Evolutionary conservation across 2,888 invertebrate species (phyloP).

Genomic region (Liopterus haemorrhoidalis): DNA sequence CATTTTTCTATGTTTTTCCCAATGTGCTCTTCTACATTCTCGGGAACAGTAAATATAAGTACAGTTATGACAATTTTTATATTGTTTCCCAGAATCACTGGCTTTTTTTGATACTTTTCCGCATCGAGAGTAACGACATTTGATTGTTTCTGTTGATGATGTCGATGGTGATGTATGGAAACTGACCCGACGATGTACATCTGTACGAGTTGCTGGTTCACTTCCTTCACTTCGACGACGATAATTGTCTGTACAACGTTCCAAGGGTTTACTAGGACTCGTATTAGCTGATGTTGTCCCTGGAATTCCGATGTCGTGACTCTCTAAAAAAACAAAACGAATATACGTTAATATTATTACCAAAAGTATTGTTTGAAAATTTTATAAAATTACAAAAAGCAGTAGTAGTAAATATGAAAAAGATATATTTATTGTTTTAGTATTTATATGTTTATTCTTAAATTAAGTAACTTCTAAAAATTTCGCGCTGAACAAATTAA

Average conservation of each 20-base stretch:
- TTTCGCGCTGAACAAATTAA: no score
- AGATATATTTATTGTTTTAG: no score
- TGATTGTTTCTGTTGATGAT: conserved; percentile 40
- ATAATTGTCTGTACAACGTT: conserved; percentile 41
- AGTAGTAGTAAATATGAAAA: no score
- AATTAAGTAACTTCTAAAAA: neutral
- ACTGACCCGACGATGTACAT: conserved; percentile 52
- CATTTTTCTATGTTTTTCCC: conserved; percentile 87
- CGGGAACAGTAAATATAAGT: conserved; percentile 90
- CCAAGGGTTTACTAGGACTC: conserved; percentile 40
- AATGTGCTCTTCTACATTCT: conserved; percentile 83
- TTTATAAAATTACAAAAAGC: no score
- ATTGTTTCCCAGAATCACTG: conserved; percentile 72
- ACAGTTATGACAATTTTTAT: conserved; percentile 93
- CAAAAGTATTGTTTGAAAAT: no score
- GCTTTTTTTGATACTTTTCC: conserved; percentile 60
- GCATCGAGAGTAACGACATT: conserved; percentile 78
- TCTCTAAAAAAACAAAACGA: no score
- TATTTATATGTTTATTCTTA: no score
- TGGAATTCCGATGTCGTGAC: conserved; percentile 32
- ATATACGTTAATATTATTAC: no score
- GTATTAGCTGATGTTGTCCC: conserved; percentile 49
- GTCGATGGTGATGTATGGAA: conserved; percentile 51
- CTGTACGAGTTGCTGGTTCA: conserved; percentile 44
- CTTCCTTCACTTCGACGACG: conserved; percentile 62